Percentiles rank a stretch among this genome's conserved stretches.
Conservation (phyloP, 2,113 vertebrate species). For the Dicrurus megarhynchus region DNA sequence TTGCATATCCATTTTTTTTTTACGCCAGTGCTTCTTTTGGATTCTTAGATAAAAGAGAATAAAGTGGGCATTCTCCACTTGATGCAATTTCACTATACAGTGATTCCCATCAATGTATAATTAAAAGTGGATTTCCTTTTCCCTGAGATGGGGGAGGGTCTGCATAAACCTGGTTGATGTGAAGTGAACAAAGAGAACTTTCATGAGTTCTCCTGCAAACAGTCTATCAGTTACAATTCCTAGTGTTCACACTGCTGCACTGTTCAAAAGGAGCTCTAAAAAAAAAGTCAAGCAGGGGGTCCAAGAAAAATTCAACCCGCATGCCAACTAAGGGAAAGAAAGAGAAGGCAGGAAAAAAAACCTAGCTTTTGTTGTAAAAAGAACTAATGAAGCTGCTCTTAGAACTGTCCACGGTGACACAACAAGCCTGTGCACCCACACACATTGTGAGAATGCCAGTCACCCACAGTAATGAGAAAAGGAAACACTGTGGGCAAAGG, state of each 20-base stretch:
- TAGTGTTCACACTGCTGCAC: constrained; percentile 74
- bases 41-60: constrained; percentile 67
- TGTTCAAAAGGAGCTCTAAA: constrained; percentile 77
- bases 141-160: constrained; percentile 65
- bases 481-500: constrained; percentile 58
- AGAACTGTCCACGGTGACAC: constrained; percentile 75
- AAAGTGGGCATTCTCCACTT: constrained; percentile 72
- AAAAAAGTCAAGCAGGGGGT: constrained; percentile 81
- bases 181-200: constrained; percentile 79
- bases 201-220: constrained; percentile 78
- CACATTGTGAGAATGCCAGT: constrained; percentile 70
- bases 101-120: constrained; percentile 79
- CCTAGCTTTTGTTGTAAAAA: constrained; percentile 78
- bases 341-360: constrained; percentile 70
- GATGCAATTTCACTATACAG: constrained; percentile 71
- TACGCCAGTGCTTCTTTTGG: constrained; percentile 43
- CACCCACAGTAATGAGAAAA: constrained; percentile 63
- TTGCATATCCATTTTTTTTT: constrained; percentile 60
- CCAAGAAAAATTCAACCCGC: constrained; percentile 73
- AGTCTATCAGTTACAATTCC: constrained; percentile 82
- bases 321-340: constrained; percentile 77
- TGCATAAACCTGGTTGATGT: constrained; percentile 73
- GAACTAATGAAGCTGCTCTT: constrained; percentile 81
- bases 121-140: constrained; percentile 84
- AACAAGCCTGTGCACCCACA: constrained; percentile 76